phyloP scores from a whole-genome alignment of 2,888 invertebrate species.

The Nipponacmea schrenckii region DNA sequence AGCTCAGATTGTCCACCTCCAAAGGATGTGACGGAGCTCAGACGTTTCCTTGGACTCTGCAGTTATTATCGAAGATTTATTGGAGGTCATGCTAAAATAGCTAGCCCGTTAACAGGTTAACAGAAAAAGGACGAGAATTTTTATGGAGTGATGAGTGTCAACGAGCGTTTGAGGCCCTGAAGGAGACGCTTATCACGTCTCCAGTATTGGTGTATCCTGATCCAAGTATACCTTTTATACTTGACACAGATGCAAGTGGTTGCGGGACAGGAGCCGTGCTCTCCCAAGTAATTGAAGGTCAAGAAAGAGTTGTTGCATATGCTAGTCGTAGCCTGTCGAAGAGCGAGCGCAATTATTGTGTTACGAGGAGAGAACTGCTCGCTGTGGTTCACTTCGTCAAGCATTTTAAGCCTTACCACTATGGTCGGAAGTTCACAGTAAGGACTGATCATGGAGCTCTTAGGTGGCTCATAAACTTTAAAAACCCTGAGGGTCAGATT shows the following conservation, averaged over 20 bases:
- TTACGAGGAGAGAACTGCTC: slow-evolving; percentile 29
- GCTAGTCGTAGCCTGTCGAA: slow-evolving; percentile 21
- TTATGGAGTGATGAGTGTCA: slow-evolving; percentile 22
- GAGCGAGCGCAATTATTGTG: slow-evolving; percentile 29
- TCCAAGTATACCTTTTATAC: slow-evolving; percentile 18
- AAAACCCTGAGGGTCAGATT: slow-evolving; percentile 24
- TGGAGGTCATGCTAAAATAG: too few relatives aligned
- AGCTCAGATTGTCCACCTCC: too few relatives aligned
- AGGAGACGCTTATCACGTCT: slow-evolving; percentile 23
- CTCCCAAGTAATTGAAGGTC: slow-evolving; percentile 22
- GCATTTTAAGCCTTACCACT: too few relatives aligned
- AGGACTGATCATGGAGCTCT: too few relatives aligned
- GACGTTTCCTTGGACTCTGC: neutral
- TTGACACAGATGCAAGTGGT: slow-evolving; percentile 38
- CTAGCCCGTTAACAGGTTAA: neutral
- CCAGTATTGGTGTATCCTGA: slow-evolving; percentile 32
- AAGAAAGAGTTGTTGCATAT: slow-evolving; percentile 33
- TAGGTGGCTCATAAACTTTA: too few relatives aligned
- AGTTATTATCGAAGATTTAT: neutral
- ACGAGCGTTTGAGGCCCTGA: slow-evolving; percentile 25
- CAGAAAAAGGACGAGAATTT: neutral
- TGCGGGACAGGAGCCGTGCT: slow-evolving; percentile 30
- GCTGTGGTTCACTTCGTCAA: slow-evolving; percentile 28
- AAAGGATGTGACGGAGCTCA: neutral
- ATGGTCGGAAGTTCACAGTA: too few relatives aligned